Base-by-base conservation (phyloP, 1,140 invertebrate species). In the Phymorhynchus buccinoides region DNA sequence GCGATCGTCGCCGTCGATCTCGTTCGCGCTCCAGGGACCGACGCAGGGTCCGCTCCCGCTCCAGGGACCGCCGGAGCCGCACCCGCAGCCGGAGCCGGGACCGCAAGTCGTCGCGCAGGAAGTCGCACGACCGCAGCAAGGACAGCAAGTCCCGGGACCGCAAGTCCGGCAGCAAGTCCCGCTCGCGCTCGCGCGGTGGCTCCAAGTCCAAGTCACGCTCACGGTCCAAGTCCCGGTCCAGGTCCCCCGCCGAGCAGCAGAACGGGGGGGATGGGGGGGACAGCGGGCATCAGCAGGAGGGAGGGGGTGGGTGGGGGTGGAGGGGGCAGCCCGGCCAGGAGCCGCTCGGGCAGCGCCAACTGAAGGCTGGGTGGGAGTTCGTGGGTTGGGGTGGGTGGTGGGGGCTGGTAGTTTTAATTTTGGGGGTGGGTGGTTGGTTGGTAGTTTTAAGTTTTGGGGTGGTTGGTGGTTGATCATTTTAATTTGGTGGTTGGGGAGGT, bases 1-100 rank as follows among this genome's bases (percentile, higher is more conserved):
- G 86, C 52, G 86, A 86, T 37, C 77, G 89, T 30, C 88, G 86
- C 30, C 84, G 86, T 2, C 85, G 85, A 32, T 78, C 84, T 14
- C 87, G 89, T 27, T 80, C 86, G 1, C 75, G 87, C n/a, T 87
- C 85, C 14, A 86, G 88, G 44, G 87, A 88, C 37, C 52, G 85
- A 6, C 87, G 88, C 35, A 56, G 85, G 27, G n/a, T n/a, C n/a
- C 83, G 88, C 48, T 87, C 87, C 66, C 84, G 80, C 12, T 88
- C 86, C 41, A 77, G 84, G 18, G 87, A 89, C 32, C 78, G 87
- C 30, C 83, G 88, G 1, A 87, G 86, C 48, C 56, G 83, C 39
- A 86, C 87, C 77, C 82, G 73, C 37, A 87, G 71, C 80, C 84
- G 56, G 39, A 85, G 56, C 18, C 75, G 62, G 3, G 71, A 71